These are phyloP conservation scores for Euschistus heros DNA, from an alignment of 1,140 invertebrate species.

Conservation along the genomic window DNA sequence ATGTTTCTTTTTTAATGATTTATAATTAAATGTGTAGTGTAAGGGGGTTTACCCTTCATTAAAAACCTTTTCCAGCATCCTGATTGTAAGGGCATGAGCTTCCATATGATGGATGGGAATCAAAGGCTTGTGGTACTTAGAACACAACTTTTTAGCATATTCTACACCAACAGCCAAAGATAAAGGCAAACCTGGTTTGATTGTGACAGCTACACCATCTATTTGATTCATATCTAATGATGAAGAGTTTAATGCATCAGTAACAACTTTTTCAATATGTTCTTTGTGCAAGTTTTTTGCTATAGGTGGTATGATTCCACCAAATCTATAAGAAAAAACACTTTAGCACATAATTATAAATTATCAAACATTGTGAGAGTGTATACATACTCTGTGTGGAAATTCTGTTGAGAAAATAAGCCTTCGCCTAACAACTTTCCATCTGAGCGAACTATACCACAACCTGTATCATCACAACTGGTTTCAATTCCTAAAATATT, in stretches of 20 bases:
- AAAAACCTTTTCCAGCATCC: slow-evolving; percentile 53
- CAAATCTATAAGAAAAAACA: slow-evolving; percentile 47
- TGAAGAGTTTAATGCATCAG: slow-evolving; percentile 53
- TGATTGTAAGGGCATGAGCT: slow-evolving; percentile 85
- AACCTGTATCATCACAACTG: slow-evolving; percentile 96
- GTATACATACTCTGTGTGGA: slow-evolving; percentile 54
- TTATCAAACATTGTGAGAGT: not conserved
- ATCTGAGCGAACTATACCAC: slow-evolving; percentile 64
- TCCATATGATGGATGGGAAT: slow-evolving; percentile 98
- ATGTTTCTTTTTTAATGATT: too few species aligned
- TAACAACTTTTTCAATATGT: slow-evolving; percentile 65
- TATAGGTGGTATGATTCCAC: slow-evolving; percentile 81
- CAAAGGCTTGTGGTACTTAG: slow-evolving; percentile 62
- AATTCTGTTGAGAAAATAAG: slow-evolving; percentile 59
- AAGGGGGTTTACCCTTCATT: too few species aligned
- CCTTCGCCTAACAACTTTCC: slow-evolving; percentile 69
- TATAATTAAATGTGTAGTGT: too few species aligned
- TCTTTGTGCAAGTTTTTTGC: slow-evolving; percentile 70
- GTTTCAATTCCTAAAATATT: slow-evolving; percentile 81
- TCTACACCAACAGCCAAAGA: slow-evolving; percentile 70
- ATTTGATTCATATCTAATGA: slow-evolving; percentile 57
- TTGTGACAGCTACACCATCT: slow-evolving; percentile 83
- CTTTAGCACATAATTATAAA: not conserved
- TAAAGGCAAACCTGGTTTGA: slow-evolving; percentile 71
- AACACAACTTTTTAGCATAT: slow-evolving; percentile 71